Conservation (phyloP, 2,888 invertebrate species). For the Thymelicus acteon region DNA sequence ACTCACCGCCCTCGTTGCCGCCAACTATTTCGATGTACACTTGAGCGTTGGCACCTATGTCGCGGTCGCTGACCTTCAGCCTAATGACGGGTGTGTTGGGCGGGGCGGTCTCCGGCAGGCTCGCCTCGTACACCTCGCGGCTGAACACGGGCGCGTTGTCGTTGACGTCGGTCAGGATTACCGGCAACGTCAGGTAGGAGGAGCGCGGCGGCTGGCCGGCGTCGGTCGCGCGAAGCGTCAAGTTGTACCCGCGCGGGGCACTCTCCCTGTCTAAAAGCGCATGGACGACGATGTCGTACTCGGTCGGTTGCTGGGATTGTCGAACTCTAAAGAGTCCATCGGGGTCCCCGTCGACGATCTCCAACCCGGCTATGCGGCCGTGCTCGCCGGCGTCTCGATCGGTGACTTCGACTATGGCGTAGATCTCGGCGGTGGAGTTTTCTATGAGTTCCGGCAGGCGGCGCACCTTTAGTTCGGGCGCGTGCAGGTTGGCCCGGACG, state of each 20-base stretch:
- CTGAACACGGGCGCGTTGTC: constrained; percentile 95
- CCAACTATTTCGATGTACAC: constrained; percentile 95
- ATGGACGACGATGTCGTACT: constrained; percentile 92
- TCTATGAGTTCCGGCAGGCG: constrained; percentile 92
- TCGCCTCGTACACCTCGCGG: constrained; percentile 93
- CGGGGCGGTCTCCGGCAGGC: constrained; percentile 95
- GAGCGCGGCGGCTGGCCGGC: constrained; percentile 91
- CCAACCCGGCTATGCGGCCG: constrained; percentile 92
- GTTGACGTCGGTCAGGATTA: constrained; percentile 91
- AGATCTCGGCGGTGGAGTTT: constrained; percentile 92
- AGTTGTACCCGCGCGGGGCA: constrained; percentile 92
- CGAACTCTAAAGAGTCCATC: constrained; percentile 93
- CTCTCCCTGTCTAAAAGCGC: constrained; percentile 91
- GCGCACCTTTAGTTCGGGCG: constrained; percentile 93
- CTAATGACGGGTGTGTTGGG: constrained; percentile 94
- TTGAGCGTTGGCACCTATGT: constrained; percentile 92
- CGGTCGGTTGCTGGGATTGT: constrained; percentile 86
- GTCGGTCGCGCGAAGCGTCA: constrained; percentile 94
- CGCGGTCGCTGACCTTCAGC: constrained; percentile 93
- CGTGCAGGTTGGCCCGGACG: constrained; percentile 92
- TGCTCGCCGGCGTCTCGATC: constrained; percentile 94
- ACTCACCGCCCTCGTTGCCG: constrained; percentile 95
- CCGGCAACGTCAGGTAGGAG: constrained; percentile 92
- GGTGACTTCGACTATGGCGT: constrained; percentile 93
- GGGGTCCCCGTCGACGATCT: constrained; percentile 95